These are phyloP conservation scores for Leptonema lineaticorne DNA, from an alignment of 1,140 invertebrate genomes.

Conservation along the genomic window DNA sequence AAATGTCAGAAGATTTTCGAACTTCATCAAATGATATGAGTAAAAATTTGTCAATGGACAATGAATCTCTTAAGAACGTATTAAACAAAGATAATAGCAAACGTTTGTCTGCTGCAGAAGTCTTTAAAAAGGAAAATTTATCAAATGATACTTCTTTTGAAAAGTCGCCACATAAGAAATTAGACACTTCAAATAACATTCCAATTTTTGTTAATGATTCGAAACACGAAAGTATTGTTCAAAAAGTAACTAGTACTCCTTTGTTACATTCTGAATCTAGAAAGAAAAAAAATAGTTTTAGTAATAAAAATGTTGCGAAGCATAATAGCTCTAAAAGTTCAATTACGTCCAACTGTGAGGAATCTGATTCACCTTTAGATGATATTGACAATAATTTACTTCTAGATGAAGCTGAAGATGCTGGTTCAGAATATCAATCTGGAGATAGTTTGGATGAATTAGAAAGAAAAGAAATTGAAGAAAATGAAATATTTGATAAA, in stretches of 20 bases:
- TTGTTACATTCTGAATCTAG: too few species aligned
- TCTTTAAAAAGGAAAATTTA: not conserved
- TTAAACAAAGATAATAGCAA: not conserved
- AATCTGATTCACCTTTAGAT: not conserved
- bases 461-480: conserved; percentile 28
- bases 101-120: not conserved
- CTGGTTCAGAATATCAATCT: conserved; percentile 35
- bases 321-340: not conserved
- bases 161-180: too few species aligned
- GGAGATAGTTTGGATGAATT: conserved; percentile 31
- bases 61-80: too few species aligned
- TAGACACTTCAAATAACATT: too few species aligned
- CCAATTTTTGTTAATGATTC: too few species aligned
- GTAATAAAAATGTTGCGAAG: not conserved
- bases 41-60: not conserved
- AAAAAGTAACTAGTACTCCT: not conserved
- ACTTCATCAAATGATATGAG: not conserved
- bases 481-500: conserved; percentile 34
- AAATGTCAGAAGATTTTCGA: too few species aligned
- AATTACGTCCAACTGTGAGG: not conserved
- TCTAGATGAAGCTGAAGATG: conserved; percentile 30
- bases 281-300: not conserved
- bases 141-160: not conserved
- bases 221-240: not conserved
- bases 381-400: conserved; percentile 5